phyloP scores from a whole-genome alignment of 2,797 vertebrate species.

The Mus caroli region DNA sequence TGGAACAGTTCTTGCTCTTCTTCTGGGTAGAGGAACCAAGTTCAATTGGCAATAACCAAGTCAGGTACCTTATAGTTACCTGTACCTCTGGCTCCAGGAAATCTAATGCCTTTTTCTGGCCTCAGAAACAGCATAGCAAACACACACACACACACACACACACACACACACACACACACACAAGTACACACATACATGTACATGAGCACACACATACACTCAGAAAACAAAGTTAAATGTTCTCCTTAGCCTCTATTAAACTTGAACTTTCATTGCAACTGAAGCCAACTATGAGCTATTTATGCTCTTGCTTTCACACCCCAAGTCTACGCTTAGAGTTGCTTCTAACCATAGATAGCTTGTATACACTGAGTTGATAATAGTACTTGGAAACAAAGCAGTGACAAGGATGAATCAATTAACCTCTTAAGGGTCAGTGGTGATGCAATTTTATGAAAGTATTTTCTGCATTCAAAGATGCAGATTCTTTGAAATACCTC shows the following conservation, averaged over 20 bases:
- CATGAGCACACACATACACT: neutral
- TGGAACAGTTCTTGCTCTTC: neutral
- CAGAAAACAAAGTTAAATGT: neutral
- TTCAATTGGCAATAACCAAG: neutral
- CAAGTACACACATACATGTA: no score
- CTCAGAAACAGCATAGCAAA: neutral
- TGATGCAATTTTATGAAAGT: neutral
- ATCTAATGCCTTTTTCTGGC: neutral
- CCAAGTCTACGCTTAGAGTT: neutral
- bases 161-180: neutral
- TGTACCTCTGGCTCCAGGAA: neutral
- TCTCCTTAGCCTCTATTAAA: neutral
- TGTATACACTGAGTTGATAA: neutral
- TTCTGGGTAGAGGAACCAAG: no score
- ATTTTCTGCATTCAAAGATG: neutral
- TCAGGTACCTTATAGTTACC: neutral
- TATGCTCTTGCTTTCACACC: neutral
- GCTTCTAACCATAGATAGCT: neutral
- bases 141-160: neutral
- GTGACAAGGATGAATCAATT: neutral
- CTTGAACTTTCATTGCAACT: neutral
- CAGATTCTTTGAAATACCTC: no score
- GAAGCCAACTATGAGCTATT: neutral
- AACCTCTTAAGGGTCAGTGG: neutral
- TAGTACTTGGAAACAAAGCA: neutral